Evolutionary conservation across 2,888 invertebrate species (phyloP).

Genomic region (Beris chalybata): DNA sequence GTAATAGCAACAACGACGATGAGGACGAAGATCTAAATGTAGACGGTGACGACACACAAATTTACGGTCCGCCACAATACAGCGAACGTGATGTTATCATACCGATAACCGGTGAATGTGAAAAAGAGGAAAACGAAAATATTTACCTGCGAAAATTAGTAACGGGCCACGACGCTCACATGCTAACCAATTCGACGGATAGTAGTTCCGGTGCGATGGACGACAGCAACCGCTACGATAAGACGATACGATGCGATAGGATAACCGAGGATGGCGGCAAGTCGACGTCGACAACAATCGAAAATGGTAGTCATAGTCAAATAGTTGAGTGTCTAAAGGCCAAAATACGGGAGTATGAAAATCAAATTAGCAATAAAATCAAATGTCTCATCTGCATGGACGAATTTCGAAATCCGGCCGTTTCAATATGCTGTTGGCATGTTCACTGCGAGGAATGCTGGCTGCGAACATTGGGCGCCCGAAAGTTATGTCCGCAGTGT

Average conservation of each 20-base stretch:
- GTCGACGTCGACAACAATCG: background rate
- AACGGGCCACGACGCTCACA: constrained; percentile 40
- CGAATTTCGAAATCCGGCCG: constrained; percentile 80
- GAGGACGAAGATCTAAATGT: constrained; percentile 78
- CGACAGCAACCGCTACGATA: background rate
- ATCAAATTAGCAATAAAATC: constrained; percentile 63
- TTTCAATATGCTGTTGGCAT: constrained; percentile 96
- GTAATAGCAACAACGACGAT: constrained; percentile 44
- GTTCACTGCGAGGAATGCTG: constrained; percentile 88
- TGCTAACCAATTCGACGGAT: constrained; percentile 30
- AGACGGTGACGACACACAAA: constrained; percentile 82
- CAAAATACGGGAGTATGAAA: constrained; percentile 75
- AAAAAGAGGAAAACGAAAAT: constrained; percentile 47
- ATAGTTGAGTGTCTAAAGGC: constrained; percentile 74
- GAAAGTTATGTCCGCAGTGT: constrained; percentile 93
- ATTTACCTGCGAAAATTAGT: constrained; percentile 52
- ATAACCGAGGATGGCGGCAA: background rate
- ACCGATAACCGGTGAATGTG: constrained; percentile 57
- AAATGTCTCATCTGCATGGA: constrained; percentile 92
- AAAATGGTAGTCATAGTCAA: constrained; percentile 40
- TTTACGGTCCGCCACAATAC: constrained; percentile 86
- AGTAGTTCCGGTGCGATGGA: constrained; percentile 22
- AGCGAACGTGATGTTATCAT: constrained; percentile 71
- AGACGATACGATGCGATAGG: constrained; percentile 1
- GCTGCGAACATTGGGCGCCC: constrained; percentile 74